phyloP scores from a whole-genome alignment of 2,888 invertebrate species.

The Drosophila infuscata region DNA sequence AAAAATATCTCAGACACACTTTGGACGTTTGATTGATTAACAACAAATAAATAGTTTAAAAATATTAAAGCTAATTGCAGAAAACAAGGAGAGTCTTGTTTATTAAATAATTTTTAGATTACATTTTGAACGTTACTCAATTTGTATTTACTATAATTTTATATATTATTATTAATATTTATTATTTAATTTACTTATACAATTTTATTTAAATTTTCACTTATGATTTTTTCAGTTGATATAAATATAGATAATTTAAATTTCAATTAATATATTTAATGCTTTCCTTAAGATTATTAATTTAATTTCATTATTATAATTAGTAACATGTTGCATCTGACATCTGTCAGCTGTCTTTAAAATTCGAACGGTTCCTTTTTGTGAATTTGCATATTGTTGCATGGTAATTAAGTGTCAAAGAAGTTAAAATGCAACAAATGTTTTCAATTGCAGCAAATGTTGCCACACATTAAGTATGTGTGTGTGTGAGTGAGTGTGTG shows the following conservation, averaged over 20 bases:
- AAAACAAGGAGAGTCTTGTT: background rate
- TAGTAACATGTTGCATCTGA: constrained; percentile 12
- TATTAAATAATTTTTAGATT: no score
- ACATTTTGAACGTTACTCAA: no score
- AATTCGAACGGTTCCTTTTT: constrained; percentile 23
- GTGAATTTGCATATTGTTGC: constrained; percentile 49
- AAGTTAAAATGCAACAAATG: constrained; percentile 57
- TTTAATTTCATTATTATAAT: constrained; percentile 4
- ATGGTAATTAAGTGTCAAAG: constrained; percentile 63
- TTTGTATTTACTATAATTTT: background rate
- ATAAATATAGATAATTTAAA: background rate
- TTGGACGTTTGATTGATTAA: constrained; percentile 54
- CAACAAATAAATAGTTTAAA: constrained; percentile 24
- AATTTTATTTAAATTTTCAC: background rate
- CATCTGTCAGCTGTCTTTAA: background rate
- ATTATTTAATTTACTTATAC: no score
- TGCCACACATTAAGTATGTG: constrained; percentile 13
- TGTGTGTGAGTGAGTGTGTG: constrained; percentile 6
- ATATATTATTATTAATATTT: background rate
- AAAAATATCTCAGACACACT: constrained; percentile 34
- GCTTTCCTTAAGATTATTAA: background rate
- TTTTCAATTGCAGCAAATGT: constrained; percentile 46
- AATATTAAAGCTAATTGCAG: constrained; percentile 10
- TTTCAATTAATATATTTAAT: background rate
- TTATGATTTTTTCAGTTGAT: background rate